Percentiles rank a stretch among this genome's conserved stretches.
Evolutionary conservation across 2,797 vertebrate species (phyloP).

Genomic region (Mormyrops boulengeri): DNA sequence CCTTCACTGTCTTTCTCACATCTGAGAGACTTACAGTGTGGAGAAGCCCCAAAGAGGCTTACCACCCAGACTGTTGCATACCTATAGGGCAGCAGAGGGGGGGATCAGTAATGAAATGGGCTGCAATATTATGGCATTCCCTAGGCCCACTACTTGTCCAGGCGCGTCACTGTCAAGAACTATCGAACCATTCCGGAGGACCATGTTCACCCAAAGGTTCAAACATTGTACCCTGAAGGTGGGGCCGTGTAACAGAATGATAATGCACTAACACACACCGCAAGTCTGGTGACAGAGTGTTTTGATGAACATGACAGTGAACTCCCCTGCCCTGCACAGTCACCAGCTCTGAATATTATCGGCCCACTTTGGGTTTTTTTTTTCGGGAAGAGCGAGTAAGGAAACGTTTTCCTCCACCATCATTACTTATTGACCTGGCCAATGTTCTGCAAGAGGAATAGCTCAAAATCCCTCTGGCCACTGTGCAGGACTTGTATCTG

Average conservation of each 20-base stretch:
- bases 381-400: not conserved
- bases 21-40: not conserved
- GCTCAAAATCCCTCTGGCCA: not conserved
- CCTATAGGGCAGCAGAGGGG: not conserved
- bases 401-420: not conserved
- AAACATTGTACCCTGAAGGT: not conserved
- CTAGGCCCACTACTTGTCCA: not conserved
- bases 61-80: not conserved
- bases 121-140: not conserved
- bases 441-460: not conserved
- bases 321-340: not conserved
- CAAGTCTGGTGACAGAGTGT: not conserved
- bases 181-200: not conserved
- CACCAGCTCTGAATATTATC: not conserved
- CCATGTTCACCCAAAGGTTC: not conserved
- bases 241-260: not conserved
- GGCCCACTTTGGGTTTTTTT: not conserved
- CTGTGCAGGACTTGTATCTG: not conserved
- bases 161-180: not conserved
- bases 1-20: not conserved
- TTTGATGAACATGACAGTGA: not conserved
- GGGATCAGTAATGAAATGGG: not conserved
- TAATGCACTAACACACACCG: not conserved
- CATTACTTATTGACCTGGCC: not conserved
- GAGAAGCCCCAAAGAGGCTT: not conserved